Conservation (phyloP, 2,888 invertebrate species). For the Heliconius charithonia region DNA sequence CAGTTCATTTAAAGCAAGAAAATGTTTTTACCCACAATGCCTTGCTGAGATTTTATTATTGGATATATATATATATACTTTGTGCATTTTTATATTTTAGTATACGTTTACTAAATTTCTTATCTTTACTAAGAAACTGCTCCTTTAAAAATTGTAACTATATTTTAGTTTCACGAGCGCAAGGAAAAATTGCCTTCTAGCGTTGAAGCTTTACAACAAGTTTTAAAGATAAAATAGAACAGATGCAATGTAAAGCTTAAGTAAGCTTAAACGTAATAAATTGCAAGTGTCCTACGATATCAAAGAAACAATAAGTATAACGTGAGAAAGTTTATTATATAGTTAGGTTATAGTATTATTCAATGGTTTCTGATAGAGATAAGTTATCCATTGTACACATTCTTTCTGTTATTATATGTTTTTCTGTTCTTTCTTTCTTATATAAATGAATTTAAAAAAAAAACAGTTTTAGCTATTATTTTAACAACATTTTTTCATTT, state of each 20-base stretch:
- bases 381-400: neutral
- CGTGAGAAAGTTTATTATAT: neutral
- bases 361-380: neutral
- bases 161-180: constrained; percentile 35
- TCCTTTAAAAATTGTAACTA: constrained; percentile 41
- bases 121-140: constrained; percentile 25
- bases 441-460: too few relatives aligned
- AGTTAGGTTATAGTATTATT: neutral
- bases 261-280: constrained; percentile 9
- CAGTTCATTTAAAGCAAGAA: constrained; percentile 52
- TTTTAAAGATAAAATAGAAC: constrained; percentile 19
- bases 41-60: constrained; percentile 7
- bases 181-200: constrained; percentile 47
- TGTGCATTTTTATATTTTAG: neutral
- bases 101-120: constrained; percentile 21
- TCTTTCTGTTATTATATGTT: too few relatives aligned
- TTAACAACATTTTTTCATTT: too few relatives aligned
- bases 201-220: constrained; percentile 52
- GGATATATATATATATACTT: neutral
- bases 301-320: neutral
- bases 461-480: too few relatives aligned
- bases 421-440: too few relatives aligned
- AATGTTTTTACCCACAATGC: neutral
- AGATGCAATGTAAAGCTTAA: constrained; percentile 12
- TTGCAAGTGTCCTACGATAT: constrained; percentile 1